These are phyloP conservation scores for Parapristionchus giblindavisi DNA, from an alignment of 2,888 invertebrate species.

Conservation along the genomic window DNA sequence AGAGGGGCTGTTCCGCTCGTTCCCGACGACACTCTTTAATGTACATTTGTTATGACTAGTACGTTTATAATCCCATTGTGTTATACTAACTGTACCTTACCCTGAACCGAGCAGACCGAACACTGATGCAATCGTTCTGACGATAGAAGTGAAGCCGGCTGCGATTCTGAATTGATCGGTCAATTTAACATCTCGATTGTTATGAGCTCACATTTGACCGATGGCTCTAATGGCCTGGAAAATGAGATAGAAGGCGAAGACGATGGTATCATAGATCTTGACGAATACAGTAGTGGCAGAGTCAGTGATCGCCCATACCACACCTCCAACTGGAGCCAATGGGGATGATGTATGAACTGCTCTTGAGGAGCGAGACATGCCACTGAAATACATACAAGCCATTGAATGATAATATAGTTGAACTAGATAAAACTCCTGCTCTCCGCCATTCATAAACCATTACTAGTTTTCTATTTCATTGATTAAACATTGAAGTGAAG, in stretches of 20 bases:
- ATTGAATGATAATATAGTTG: too few relatives aligned
- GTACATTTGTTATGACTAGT: neutral
- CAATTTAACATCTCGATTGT: neutral
- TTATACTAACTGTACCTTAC: neutral
- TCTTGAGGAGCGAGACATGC: neutral
- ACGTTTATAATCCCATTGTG: neutral
- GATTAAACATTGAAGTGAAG: neutral
- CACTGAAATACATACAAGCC: constrained; percentile 22
- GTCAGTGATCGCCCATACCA: constrained; percentile 35
- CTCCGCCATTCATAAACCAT: too few relatives aligned
- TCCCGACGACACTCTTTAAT: neutral
- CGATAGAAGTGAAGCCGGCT: neutral
- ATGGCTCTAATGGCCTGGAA: neutral
- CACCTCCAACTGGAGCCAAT: constrained; percentile 27
- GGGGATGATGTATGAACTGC: neutral
- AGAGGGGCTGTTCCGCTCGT: neutral
- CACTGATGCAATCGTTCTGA: neutral
- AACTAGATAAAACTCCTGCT: too few relatives aligned
- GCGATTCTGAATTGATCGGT: constrained; percentile 3
- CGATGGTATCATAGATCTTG: constrained; percentile 21
- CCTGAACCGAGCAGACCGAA: constrained; percentile 2
- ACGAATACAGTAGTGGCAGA: constrained; percentile 14
- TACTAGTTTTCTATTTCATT: too few relatives aligned
- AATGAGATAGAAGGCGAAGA: constrained; percentile 1
- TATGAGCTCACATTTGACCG: constrained; percentile 21